Percentiles rank a stretch among this genome's conserved stretches.
These are phyloP conservation scores for Polydrusus tereticollis DNA, from an alignment of 2,888 invertebrate species.

Conservation along the genomic window DNA sequence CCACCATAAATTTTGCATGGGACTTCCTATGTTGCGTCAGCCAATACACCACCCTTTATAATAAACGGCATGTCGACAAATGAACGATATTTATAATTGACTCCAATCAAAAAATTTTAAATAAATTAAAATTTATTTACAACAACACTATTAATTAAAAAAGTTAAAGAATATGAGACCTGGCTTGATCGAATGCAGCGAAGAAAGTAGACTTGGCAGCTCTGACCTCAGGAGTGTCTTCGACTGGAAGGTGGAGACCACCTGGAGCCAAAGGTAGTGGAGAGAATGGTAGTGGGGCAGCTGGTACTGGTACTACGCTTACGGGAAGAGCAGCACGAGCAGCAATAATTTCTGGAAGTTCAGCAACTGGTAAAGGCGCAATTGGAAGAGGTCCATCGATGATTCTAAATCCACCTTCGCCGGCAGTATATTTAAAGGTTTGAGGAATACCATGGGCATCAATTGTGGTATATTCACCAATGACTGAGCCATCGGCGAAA, in stretches of 20 bases:
- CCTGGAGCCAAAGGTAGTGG: background rate
- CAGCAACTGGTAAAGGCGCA: conserved; percentile 48
- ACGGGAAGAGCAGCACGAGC: background rate
- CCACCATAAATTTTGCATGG: no score
- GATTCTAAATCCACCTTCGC: conserved; percentile 51
- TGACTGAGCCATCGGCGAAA: conserved; percentile 51
- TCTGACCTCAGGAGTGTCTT: conserved; percentile 15
- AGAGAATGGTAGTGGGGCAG: background rate
- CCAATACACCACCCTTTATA: no score
- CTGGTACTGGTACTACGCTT: background rate
- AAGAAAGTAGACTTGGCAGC: conserved; percentile 20
- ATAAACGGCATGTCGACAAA: no score
- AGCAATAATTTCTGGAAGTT: conserved; percentile 4
- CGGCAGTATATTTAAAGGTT: conserved; percentile 51
- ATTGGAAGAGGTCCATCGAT: conserved; percentile 50
- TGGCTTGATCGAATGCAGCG: conserved; percentile 13
- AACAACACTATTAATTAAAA: background rate
- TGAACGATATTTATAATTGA: no score
- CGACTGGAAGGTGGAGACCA: background rate
- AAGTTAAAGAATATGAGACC: background rate
- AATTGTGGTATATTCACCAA: conserved; percentile 52
- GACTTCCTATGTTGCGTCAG: no score
- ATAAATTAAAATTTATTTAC: background rate
- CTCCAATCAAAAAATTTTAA: background rate
- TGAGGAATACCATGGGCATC: conserved; percentile 46